These are phyloP conservation scores for Sarcophilus harrisii DNA, from an alignment of 2,797 vertebrate genomes.

Conservation along the genomic window DNA sequence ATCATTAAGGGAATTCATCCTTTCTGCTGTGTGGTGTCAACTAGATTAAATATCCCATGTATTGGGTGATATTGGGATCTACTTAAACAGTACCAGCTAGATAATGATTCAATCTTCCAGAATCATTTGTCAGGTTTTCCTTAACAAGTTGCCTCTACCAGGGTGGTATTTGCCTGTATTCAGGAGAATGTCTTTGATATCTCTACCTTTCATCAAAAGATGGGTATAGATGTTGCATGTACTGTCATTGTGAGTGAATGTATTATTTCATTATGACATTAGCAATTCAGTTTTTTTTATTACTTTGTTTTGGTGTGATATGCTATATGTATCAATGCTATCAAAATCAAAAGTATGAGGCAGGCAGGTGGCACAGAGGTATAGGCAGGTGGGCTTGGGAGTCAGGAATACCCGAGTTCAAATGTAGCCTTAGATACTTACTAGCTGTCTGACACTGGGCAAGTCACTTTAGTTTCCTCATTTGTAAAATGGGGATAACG, in stretches of 20 bases:
- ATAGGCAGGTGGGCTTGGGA: not conserved
- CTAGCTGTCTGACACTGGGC: not conserved
- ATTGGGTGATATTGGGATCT: not conserved
- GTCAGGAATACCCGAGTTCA: not conserved
- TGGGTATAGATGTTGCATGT: not conserved
- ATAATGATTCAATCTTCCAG: not conserved
- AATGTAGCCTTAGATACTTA: not conserved
- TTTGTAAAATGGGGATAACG: not conserved
- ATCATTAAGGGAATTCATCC: not conserved
- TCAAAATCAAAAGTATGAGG: not conserved
- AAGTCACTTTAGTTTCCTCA: not conserved
- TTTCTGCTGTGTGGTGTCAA: not conserved
- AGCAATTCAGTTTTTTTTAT: not conserved
- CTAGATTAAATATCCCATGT: not conserved
- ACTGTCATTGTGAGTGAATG: not conserved
- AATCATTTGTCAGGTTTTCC: not conserved
- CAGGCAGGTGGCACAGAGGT: too few relatives aligned
- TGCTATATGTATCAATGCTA: not conserved
- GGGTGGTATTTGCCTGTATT: not conserved
- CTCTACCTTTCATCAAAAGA: not conserved
- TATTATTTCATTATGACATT: not conserved
- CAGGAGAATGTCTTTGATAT: not conserved
- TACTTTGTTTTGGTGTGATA: not conserved
- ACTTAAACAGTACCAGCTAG: not conserved
- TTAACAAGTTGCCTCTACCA: too few relatives aligned